Base-by-base conservation (phyloP, 2,888 invertebrate species). In the Melolontha melolontha region DNA sequence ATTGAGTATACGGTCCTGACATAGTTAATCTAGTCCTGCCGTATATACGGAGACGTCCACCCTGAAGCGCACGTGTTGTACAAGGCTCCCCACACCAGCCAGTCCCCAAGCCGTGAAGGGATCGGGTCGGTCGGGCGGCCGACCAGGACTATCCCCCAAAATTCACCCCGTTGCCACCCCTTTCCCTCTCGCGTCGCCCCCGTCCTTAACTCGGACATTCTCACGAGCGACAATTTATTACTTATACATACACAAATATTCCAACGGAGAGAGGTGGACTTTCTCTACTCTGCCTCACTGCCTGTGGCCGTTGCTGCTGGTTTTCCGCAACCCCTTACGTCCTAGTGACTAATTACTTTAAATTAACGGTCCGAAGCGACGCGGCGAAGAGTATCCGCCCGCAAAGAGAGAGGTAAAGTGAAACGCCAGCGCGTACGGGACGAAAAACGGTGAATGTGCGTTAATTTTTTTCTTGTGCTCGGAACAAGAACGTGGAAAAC, bases 131-230 rank as follows among this genome's bases (percentile, higher is more conserved):
- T 84, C 83, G 84, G 79, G 83, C 85, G 83, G 80, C 84, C 82
- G 78, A 74, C 77, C 75, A 76, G 77, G 75, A 78, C 74, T 77
- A 69, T 81, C 64, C 69, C 68, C 70, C 74, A 14, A 34, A 47
- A 47, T 47, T 62, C 59, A 84, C 72, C 73, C 75, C 71, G 76
- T 73, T 75, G 55, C 34, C 68, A 55, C 79, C 81, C 82, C 74
- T 79, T 78, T 77, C 71, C 71, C 77, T 76, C 85, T 84, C 83
- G 84, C 80, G 83, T 85, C 82, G 80, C 84, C 47, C 7, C 34
- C 34, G 47, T 62, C 82, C 85, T 80, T 83, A 84, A 84, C 85
- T 85, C 85, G 83, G 82, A 85, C 86, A 86, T 86, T 86, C 86
- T 86, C 86, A 86, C 85, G 84, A 85, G 86, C 86, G 85, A 87